phyloP scores from a whole-genome alignment of 2,888 invertebrate species.

The Eupithecia subfuscata region DNA sequence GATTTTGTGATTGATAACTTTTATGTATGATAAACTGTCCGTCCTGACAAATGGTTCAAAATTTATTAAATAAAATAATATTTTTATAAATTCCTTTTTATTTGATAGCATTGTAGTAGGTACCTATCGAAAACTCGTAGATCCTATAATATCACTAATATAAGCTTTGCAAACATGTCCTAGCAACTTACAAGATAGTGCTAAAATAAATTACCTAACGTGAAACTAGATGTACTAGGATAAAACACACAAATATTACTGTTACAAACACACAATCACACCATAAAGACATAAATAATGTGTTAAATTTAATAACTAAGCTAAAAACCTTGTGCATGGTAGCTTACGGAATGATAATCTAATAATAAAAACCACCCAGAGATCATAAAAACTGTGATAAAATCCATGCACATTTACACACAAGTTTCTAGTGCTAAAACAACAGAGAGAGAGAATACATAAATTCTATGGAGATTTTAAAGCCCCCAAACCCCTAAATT shows the following conservation, averaged over 20 bases:
- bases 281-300: not conserved
- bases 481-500: not conserved
- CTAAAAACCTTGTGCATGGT: not conserved
- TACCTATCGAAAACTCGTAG: not conserved
- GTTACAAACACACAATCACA: not conserved
- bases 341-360: not conserved
- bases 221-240: constrained; percentile 1
- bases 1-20: constrained; percentile 17
- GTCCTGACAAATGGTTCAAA: constrained; percentile 19
- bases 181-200: not conserved
- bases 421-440: not conserved
- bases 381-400: constrained; percentile 3
- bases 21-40: constrained; percentile 14
- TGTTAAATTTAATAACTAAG: not conserved
- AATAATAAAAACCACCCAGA: not conserved
- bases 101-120: constrained; percentile 3
- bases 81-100: not conserved
- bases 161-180: not conserved
- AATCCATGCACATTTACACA: not conserved
- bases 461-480: not conserved
- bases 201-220: constrained; percentile 2
- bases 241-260: not conserved
- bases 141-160: not conserved
- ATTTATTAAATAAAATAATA: not conserved
- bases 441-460: not conserved